Percentiles rank a stretch among this genome's conserved stretches.
These are phyloP conservation scores for Coranthus polyacanthus DNA, from an alignment of 2,797 vertebrate genomes.

Conservation along the genomic window DNA sequence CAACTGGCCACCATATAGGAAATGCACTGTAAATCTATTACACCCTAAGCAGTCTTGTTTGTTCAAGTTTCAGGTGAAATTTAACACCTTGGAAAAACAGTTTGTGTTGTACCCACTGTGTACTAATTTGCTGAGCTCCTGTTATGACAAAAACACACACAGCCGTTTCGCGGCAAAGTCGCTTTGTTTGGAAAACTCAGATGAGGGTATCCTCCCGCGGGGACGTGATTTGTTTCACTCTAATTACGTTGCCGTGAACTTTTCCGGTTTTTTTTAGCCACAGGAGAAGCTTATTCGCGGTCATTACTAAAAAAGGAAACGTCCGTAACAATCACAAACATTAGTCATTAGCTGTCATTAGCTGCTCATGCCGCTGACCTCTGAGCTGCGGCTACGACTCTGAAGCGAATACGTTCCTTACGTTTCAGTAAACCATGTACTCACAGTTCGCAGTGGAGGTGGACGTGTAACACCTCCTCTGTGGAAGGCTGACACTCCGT, in stretches of 20 bases:
- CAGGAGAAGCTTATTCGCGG: no score
- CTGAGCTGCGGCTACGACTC: conserved; percentile 2
- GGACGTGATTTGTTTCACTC: no score
- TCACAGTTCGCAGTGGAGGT: conserved; percentile 74
- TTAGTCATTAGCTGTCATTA: neutral
- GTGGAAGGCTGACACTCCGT: conserved; percentile 30
- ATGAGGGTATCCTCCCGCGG: neutral
- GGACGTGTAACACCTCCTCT: conserved; percentile 57
- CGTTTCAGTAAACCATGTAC: conserved; percentile 36
- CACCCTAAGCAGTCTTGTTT: no score
- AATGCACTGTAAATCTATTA: no score
- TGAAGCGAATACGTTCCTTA: neutral
- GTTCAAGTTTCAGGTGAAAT: no score
- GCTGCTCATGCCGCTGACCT: conserved; percentile 50
- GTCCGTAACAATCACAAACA: neutral
- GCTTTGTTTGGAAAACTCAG: neutral
- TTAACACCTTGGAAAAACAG: no score
- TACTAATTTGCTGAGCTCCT: no score
- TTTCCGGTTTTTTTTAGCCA: no score
- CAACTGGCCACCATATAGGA: no score
- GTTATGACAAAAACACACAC: no score
- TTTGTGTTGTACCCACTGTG: no score
- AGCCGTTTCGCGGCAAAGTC: neutral
- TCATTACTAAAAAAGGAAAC: neutral
- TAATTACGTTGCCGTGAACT: no score